Evolutionary conservation across 2,113 vertebrate species (phyloP).

Genomic region (Saguinus midas): DNA sequence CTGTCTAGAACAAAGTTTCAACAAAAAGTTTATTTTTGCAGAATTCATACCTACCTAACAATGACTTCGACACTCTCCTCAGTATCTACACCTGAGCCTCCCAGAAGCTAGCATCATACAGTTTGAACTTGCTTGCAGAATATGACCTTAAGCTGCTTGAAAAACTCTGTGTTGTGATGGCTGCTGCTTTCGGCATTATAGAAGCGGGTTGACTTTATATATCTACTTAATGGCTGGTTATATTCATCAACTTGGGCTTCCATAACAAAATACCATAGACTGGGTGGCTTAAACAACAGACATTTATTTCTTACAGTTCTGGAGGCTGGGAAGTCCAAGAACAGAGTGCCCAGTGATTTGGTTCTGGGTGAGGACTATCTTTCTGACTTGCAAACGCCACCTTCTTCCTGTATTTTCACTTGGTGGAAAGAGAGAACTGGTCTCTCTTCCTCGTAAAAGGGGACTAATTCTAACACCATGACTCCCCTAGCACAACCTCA

Average conservation of each 20-base stretch:
- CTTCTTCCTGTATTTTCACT: not conserved
- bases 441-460: not conserved
- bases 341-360: not conserved
- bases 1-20: not conserved
- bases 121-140: not conserved
- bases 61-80: not conserved
- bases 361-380: not conserved
- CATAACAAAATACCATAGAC: not conserved
- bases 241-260: not conserved
- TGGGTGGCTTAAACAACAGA: not conserved
- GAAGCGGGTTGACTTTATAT: not conserved
- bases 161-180: not conserved
- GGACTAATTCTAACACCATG: not conserved
- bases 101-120: not conserved
- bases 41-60: not conserved
- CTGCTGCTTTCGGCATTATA: not conserved
- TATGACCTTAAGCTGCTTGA: not conserved
- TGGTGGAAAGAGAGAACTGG: not conserved
- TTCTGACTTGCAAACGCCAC: not conserved
- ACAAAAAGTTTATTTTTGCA: not conserved
- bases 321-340: not conserved
- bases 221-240: not conserved
- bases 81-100: not conserved
- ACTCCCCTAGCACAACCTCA: not conserved
- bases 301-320: not conserved